Conservation (phyloP, 2,113 vertebrate species). For the Oryzias celebensis region DNA sequence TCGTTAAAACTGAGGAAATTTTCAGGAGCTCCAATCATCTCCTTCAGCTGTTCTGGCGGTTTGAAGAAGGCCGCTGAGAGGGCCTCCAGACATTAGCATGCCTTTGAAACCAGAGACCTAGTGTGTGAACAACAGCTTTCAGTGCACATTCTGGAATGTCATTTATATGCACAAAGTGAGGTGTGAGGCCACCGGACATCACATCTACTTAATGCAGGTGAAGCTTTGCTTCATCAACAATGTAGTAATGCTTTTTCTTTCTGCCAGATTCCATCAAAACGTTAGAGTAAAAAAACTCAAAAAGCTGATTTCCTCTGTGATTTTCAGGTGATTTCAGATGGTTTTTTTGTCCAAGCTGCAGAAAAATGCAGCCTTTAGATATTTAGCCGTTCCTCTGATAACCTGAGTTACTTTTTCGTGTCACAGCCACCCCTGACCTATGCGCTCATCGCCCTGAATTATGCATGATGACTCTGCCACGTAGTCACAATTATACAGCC, state of each 20-base stretch:
- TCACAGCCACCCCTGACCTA: slow-evolving; percentile 60
- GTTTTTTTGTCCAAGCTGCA: slow-evolving; percentile 8
- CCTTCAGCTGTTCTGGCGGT: slow-evolving; percentile 64
- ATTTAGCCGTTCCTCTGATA: slow-evolving; percentile 47
- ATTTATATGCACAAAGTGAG: slow-evolving; percentile 73
- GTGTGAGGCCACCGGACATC: slow-evolving; percentile 66
- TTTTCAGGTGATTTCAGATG: slow-evolving; percentile 30
- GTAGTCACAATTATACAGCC: slow-evolving; percentile 77
- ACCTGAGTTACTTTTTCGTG: slow-evolving; percentile 56
- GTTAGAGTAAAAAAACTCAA: slow-evolving; percentile 22
- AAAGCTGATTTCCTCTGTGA: not conserved
- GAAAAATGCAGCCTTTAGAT: slow-evolving; percentile 36
- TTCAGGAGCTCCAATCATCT: slow-evolving; percentile 71
- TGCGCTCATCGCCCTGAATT: slow-evolving; percentile 62
- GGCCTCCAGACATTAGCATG: slow-evolving; percentile 69
- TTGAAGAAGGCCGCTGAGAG: slow-evolving; percentile 59
- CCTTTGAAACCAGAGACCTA: slow-evolving; percentile 76
- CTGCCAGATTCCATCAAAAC: slow-evolving; percentile 31
- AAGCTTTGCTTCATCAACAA: slow-evolving; percentile 52
- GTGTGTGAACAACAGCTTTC: slow-evolving; percentile 65
- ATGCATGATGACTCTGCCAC: slow-evolving; percentile 74
- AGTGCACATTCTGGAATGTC: slow-evolving; percentile 72
- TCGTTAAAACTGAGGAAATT: slow-evolving; percentile 61
- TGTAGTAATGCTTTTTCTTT: slow-evolving; percentile 37
- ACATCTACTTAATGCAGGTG: slow-evolving; percentile 62